Evolutionary conservation across 2,797 vertebrate genomes (phyloP).

Genomic region (Nothura maculosa): DNA sequence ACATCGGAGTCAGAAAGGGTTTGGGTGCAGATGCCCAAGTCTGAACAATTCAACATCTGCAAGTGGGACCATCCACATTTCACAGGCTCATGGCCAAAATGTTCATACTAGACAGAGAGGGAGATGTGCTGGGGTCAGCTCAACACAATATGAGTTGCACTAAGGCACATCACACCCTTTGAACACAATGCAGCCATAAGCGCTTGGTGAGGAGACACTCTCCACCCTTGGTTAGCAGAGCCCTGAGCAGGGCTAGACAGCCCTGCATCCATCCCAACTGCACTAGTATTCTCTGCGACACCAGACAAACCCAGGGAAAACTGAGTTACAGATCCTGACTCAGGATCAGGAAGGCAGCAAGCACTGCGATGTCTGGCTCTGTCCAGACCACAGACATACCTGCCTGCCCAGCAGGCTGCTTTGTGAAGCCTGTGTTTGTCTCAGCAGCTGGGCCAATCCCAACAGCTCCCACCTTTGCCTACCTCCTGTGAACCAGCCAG

Average conservation of each 20-base stretch:
- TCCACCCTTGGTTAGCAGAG: neutral
- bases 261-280: neutral
- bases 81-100: neutral
- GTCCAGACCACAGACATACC: neutral
- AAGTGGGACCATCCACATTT: neutral
- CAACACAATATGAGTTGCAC: neutral
- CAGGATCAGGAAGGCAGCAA: neutral
- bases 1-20: neutral
- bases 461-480: neutral
- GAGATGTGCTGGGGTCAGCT: neutral
- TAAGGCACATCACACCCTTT: neutral
- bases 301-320: neutral
- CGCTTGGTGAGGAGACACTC: neutral
- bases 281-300: neutral
- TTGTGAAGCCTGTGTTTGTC: neutral
- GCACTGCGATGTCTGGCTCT: neutral
- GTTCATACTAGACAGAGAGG: accelerated
- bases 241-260: neutral
- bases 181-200: neutral
- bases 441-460: neutral
- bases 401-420: accelerated
- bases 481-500: neutral
- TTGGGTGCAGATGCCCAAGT: neutral
- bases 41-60: neutral
- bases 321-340: neutral